Evolutionary conservation across 92 coral and sea anemone genomes (phyloP).

Genomic region (Palythoa heliodiscus): DNA sequence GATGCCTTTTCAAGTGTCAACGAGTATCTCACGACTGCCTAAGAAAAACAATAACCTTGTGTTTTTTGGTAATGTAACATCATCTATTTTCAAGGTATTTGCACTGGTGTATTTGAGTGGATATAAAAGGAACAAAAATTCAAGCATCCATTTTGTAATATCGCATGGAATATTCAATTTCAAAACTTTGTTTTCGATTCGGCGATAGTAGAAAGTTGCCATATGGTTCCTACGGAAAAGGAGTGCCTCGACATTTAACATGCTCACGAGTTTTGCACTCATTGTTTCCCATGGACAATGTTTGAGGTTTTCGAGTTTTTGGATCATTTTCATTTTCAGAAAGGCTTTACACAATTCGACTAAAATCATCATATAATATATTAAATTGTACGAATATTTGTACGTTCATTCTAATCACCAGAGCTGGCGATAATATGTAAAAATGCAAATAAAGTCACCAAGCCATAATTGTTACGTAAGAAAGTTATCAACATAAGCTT

Average conservation of each 20-base stretch:
- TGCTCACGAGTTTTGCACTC: not conserved
- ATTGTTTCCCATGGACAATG: not conserved
- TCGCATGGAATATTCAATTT: not conserved
- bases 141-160: not conserved
- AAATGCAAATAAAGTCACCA: not conserved
- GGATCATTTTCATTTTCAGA: not conserved
- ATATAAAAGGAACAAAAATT: not conserved
- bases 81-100: not conserved
- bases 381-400: constrained; percentile 21
- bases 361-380: not conserved
- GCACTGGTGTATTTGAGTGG: not conserved
- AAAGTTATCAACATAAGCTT: not conserved
- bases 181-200: no score
- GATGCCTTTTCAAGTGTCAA: not conserved
- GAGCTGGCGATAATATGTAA: constrained; percentile 5
- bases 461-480: not conserved
- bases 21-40: not conserved
- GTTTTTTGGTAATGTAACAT: not conserved
- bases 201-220: not conserved
- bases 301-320: not conserved
- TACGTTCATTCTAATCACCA: constrained; percentile 7
- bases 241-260: not conserved
- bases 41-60: not conserved
- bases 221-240: not conserved
- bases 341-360: not conserved